Conservation (phyloP, 2,888 invertebrate genomes). For the Glyphotaelius pellucidus region DNA sequence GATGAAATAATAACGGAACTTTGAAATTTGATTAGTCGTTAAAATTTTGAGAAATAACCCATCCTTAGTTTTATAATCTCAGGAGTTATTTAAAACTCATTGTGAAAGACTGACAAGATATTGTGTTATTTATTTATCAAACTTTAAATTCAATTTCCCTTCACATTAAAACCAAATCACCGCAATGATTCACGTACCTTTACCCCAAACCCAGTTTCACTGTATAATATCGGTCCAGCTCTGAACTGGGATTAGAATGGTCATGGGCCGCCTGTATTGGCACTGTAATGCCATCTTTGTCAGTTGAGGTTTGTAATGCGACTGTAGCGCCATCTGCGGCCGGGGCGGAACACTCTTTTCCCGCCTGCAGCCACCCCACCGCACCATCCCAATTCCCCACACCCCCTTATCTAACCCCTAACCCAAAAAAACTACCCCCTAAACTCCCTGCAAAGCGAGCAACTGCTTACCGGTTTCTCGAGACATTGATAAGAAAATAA, state of each 20-base stretch:
- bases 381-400: neutral
- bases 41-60: no score
- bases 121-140: neutral
- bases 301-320: constrained; percentile 22
- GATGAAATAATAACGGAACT: no score
- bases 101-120: neutral
- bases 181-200: neutral
- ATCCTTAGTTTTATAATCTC: neutral
- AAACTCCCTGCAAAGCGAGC: neutral
- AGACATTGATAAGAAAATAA: neutral
- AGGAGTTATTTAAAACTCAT: neutral
- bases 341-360: constrained; percentile 5
- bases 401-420: neutral
- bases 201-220: neutral
- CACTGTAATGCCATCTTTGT: constrained; percentile 10
- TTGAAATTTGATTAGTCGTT: no score
- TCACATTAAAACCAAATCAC: neutral
- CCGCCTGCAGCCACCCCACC: constrained; percentile 2
- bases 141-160: neutral
- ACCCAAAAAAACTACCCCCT: neutral
- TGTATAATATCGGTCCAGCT: neutral
- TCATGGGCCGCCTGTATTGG: constrained; percentile 2
- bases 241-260: constrained; percentile 2
- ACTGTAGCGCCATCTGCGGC: constrained; percentile 50
- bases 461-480: neutral